These are phyloP conservation scores for Eolophus roseicapilla DNA, from an alignment of 2,113 vertebrate genomes.

Conservation along the genomic window DNA sequence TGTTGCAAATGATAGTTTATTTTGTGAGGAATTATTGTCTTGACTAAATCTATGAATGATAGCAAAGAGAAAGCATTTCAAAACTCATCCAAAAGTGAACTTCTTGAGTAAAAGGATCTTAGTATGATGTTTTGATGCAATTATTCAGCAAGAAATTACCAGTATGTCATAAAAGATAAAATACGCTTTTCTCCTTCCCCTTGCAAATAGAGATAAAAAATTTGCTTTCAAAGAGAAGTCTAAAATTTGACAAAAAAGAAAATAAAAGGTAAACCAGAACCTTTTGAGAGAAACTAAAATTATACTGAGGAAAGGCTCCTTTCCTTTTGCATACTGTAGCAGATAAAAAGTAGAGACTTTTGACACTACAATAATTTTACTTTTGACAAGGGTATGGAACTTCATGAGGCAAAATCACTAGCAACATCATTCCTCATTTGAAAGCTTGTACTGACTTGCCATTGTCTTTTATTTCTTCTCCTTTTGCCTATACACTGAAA, in stretches of 20 bases:
- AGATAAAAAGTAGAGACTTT: neutral
- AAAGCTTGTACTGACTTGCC: neutral
- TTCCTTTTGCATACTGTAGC: neutral
- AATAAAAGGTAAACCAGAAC: neutral
- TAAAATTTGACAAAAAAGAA: neutral
- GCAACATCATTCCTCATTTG: neutral
- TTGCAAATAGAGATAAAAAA: neutral
- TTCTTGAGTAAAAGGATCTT: neutral
- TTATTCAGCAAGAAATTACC: neutral
- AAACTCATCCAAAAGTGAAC: neutral
- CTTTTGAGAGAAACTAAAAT: neutral
- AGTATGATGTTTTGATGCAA: neutral
- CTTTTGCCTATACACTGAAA: neutral
- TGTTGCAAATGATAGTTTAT: neutral
- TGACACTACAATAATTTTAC: neutral
- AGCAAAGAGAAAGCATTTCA: neutral
- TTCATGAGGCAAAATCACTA: neutral
- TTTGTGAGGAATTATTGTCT: neutral
- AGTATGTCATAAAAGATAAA: neutral
- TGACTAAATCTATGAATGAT: neutral
- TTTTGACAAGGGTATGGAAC: neutral
- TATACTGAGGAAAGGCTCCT: fast-evolving
- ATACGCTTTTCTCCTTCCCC: neutral
- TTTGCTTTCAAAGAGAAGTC: neutral
- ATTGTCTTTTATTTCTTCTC: neutral